Percentiles rank a stretch among this genome's conserved stretches.
Conservation (phyloP, 2,113 vertebrate species). For the Oncorhynchus gorbuscha region DNA sequence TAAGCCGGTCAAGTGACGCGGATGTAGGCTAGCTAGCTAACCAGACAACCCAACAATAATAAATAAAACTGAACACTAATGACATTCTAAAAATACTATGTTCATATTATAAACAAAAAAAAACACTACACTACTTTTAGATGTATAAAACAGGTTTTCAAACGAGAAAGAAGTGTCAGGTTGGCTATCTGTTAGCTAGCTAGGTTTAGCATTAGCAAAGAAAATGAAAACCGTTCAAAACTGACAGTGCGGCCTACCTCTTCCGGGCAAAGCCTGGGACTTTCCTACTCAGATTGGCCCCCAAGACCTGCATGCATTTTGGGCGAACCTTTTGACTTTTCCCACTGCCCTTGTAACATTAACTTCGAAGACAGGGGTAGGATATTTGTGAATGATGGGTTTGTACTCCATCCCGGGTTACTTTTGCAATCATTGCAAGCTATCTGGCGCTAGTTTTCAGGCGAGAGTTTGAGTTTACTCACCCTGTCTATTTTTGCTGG, state of each 20-base stretch:
- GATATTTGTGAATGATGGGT: constrained; percentile 10
- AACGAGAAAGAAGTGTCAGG: background rate
- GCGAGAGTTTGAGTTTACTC: constrained; percentile 53
- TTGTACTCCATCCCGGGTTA: background rate
- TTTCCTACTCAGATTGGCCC: background rate
- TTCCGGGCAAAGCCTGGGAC: constrained; percentile 46
- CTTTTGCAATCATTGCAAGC: constrained; percentile 1
- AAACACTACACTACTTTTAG: too few relatives aligned
- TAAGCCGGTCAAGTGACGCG: background rate
- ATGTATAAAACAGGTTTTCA: too few relatives aligned
- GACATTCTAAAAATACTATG: background rate
- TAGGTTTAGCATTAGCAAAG: background rate
- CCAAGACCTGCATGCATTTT: background rate
- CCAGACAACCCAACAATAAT: background rate
- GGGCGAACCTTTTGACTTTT: constrained; percentile 1
- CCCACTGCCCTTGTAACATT: background rate
- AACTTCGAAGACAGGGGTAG: constrained; percentile 6
- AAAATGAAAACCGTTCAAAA: background rate
- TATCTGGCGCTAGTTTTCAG: constrained; percentile 21
- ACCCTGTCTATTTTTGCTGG: constrained; percentile 57
- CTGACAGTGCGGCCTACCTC: background rate
- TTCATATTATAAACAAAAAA: too few relatives aligned
- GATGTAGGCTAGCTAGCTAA: background rate
- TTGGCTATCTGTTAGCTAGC: background rate
- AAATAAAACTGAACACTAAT: background rate